Conservation (phyloP, 1,140 invertebrate genomes). For the Archegozetes longisetosus region DNA sequence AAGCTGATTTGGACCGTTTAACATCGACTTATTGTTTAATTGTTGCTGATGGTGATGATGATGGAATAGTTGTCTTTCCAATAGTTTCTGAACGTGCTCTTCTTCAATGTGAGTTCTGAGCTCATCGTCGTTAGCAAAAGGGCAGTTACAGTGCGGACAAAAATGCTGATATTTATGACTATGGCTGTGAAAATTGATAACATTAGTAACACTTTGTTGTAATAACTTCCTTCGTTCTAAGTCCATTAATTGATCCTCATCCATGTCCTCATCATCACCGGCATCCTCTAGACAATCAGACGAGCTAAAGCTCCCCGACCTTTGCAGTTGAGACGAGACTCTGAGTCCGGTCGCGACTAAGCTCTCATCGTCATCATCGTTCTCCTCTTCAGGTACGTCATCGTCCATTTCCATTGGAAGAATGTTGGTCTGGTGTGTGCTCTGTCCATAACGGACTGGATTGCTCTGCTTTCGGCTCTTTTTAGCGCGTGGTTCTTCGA, state of each 20-base stretch:
- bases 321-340: not conserved
- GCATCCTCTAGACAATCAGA: not conserved
- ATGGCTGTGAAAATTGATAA: not conserved
- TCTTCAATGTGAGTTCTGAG: constrained; percentile 25
- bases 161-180: not conserved
- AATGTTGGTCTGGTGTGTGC: not conserved
- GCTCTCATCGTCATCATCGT: constrained; percentile 7
- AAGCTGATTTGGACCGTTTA: not conserved
- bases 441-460: constrained; percentile 22
- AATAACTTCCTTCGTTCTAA: constrained; percentile 7
- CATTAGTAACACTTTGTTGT: not conserved
- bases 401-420: no score
- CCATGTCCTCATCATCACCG: constrained; percentile 8
- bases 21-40: constrained; percentile 5
- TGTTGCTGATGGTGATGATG: constrained; percentile 22
- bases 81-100: constrained; percentile 24
- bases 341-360: constrained; percentile 12
- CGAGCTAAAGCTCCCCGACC: no score
- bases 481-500: constrained; percentile 24
- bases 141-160: constrained; percentile 23
- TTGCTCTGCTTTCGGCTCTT: constrained; percentile 30
- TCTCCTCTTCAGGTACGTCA: not conserved
- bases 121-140: constrained; percentile 22
- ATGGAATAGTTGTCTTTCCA: constrained; percentile 20
- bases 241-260: constrained; percentile 9